Percentiles rank a stretch among this genome's conserved stretches.
Evolutionary conservation across 2,797 vertebrate species (phyloP).

Genomic region (Pampus argenteus): DNA sequence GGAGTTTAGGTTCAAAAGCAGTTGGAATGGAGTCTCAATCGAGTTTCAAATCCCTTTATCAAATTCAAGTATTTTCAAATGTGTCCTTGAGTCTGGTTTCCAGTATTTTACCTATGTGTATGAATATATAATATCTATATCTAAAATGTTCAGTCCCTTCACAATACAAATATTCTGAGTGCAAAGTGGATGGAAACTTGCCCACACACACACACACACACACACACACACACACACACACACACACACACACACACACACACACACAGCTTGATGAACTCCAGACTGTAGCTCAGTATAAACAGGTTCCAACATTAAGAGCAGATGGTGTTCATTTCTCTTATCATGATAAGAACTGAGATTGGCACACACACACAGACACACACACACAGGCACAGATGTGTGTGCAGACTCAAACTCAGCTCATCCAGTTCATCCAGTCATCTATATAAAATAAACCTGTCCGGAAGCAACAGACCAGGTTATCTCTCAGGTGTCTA

Average conservation of each 20-base stretch:
- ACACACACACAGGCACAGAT: neutral
- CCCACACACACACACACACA: neutral
- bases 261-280: conserved; percentile 14
- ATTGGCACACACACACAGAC: neutral
- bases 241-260: neutral
- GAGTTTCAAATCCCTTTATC: neutral
- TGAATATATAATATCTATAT: no score
- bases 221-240: neutral
- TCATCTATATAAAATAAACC: neutral
- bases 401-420: neutral
- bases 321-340: conserved; percentile 51
- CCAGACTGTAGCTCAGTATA: conserved; percentile 17
- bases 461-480: neutral
- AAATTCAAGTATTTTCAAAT: neutral
- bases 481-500: neutral
- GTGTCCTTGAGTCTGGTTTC: neutral
- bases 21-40: neutral
- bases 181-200: neutral
- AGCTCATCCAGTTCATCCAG: neutral
- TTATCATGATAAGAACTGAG: conserved; percentile 27
- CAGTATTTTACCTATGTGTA: neutral
- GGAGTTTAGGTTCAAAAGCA: neutral
- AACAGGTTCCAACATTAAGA: conserved; percentile 43
- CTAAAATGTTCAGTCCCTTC: conserved; percentile 9
- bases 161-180: conserved; percentile 8